Base-by-base conservation (phyloP, 2,888 invertebrate genomes). In the Morpho deidamia region DNA sequence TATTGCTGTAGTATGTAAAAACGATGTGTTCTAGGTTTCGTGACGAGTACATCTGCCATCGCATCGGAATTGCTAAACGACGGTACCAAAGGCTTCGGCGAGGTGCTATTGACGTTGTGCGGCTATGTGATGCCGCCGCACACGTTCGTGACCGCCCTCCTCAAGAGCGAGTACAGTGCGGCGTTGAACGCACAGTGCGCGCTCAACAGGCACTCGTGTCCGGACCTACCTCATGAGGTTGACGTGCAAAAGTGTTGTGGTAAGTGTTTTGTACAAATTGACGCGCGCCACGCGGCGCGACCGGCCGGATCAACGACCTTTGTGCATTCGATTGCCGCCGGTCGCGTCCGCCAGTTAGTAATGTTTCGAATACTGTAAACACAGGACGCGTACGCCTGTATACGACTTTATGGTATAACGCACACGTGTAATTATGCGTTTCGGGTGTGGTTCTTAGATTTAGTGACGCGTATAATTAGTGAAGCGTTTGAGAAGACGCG, bases 121-220 rank as follows among this genome's bases (percentile, higher is more conserved):
- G 38, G 54, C 7, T 68, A 62, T 59, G 0, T 61, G 0, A 50
- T 68, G 49, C 69, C 83, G 1, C 74, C 80, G 0, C 81, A 80
- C 64, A 58, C 77, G 0, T 9, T 75, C 53, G 63, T 65, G 0
- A 12, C 55, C 10, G 75, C 69, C 0, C 53, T 65, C 1, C 38
- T 64, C 1, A 57, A 58, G 38, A 43, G 65, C 12, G 61, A 60
- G 0, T 7, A 52, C 7, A 59, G 66, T 8, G 80, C 77, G 0
- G 40, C 70, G 0, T 1, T 62, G 11, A 82, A 85, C 68, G 75
- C 77, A 0, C 48, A 56, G 54, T 83, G 83, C 56, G 0, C 5
- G 0, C 58, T 72, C 7, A 69, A 76, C 46, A 34, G 45, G 7
- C 44, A 56, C 0, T 40, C 11, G 2, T 83, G 83, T 11, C 79